Evolutionary conservation across 1,140 invertebrate species (phyloP), one percentile per base, ranked within the genome.

Genomic region (Micrasema minimum): DNA sequence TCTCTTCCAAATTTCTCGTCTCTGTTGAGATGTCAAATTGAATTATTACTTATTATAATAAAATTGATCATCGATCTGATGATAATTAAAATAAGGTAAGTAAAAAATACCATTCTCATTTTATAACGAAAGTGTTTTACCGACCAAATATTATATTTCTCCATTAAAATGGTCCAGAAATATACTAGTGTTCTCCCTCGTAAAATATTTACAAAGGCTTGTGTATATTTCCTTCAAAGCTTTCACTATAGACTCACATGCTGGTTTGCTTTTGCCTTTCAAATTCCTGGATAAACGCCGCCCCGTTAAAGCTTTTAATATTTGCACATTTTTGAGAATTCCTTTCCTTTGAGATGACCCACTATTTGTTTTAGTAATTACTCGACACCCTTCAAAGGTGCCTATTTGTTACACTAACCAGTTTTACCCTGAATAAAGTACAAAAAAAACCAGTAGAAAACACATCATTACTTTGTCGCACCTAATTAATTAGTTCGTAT

Each of bases 301-400:
- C 10, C 35, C 51, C 55, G n/a, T 59, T 38, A 14, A n/a, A 11
- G 16, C 16, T 43, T 59, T 35, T 59, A 41, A 41, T 59, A 59
- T 59, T 59, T 59, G 18, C 14, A 12, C 55, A 20, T 41, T 59
- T 59, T 41, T 18, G 37, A 22, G 37, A 59, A 59, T 41, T 59
- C 16, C 18, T 18, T 41, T 35, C 35, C 35, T 38, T 41, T 59
- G 35, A 59, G 55, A 59, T 38, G 37, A 38, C 37, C 10, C 31
- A 41, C 12, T 41, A 59, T 59, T 59, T 59, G 38, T 38, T 38
- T 38, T 41, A 16, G 16, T 59, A 59, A 59, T 59, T 59, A 59
- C 18, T 41, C 2, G 37, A n/a, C 37, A 41, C 55, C 35, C 38
- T 59, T 59, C 10, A 11, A 20, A 53, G 26, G 23, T 53, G 7